Percentiles rank a stretch among this genome's conserved stretches.
These are phyloP conservation scores for Coenonympha arcania DNA, from an alignment of 2,888 invertebrate genomes.

Conservation along the genomic window DNA sequence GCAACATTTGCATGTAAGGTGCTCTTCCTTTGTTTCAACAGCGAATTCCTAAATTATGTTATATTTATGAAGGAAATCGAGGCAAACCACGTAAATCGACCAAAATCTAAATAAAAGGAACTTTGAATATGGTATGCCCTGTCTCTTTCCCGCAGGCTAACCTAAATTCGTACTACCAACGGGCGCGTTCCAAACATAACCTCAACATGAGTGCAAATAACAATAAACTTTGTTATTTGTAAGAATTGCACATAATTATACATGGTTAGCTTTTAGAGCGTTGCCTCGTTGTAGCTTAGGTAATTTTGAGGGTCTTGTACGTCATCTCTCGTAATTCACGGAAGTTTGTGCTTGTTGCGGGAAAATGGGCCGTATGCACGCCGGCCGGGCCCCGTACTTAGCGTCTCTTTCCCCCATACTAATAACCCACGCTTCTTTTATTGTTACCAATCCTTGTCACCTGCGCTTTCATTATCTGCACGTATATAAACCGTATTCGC, in stretches of 20 bases:
- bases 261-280: constrained; percentile 12
- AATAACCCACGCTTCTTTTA: constrained; percentile 67
- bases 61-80: neutral
- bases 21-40: constrained; percentile 54
- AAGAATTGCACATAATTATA: constrained; percentile 3
- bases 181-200: constrained; percentile 26
- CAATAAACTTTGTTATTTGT: constrained; percentile 4
- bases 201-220: constrained; percentile 24
- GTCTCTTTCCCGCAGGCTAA: constrained; percentile 44
- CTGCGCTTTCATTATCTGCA: constrained; percentile 57
- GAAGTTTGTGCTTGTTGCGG: constrained; percentile 54
- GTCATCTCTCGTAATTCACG: constrained; percentile 52
- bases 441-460: constrained; percentile 64
- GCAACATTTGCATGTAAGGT: constrained; percentile 64
- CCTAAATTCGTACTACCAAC: constrained; percentile 37
- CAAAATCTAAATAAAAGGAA: constrained; percentile 13
- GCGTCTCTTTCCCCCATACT: constrained; percentile 54
- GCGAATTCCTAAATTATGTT: constrained; percentile 21
- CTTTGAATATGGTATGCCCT: constrained; percentile 13
- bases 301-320: constrained; percentile 37
- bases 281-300: constrained; percentile 32
- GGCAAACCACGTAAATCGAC: constrained; percentile 28
- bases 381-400: constrained; percentile 47
- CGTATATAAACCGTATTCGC: constrained; percentile 42
- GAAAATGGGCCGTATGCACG: constrained; percentile 55